Base-by-base conservation (phyloP, 2,888 invertebrate genomes). In the Thysanoteuthis rhombus region DNA sequence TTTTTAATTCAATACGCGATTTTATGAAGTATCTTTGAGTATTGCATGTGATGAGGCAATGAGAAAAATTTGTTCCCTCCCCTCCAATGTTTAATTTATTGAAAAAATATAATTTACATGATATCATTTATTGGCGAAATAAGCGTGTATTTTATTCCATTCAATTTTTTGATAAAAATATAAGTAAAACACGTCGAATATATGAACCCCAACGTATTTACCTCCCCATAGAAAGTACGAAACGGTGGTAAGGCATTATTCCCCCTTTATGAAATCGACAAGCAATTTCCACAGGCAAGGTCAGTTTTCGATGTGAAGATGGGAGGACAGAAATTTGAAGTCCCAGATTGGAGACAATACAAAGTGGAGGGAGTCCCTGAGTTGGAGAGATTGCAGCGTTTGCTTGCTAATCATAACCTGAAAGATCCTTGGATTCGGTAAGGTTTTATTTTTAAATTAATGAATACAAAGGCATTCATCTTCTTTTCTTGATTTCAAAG, bases 371-470 rank as follows among this genome's bases (percentile, higher is more conserved):
- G 95, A 91, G 95, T 96, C 28, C 94, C 95, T 47, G 95, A 95
- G 58, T 94, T 96, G 28, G 95, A 96, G 93, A 93, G 93, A 89
- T 93, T 95, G 36, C 94, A 95, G 93, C 94, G 94, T 89, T 93
- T 94, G 45, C 94, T 96, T 16, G 95, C 94, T 22, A 94, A 94
- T 36, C 95, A 94, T 93, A 96, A 96, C 42, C 94, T 96, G 93
- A 95, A 95, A 93, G 96, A 96, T 94, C 96, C 96, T 42, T 96
- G 96, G 96, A 94, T 95, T 93, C 94, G 95, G 99, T 98, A 40
- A 93, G 90, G 1, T n/a, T 10, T 75, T n/a, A 16, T n/a, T 32
- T 75, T 75, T 4, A 12, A 22, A n/a, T 75, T n/a, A n/a, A 75
- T 12, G 32, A 8, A n/a, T 1, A 75, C 5, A 22, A 22, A 52